phyloP scores from a whole-genome alignment of 2,113 vertebrate genomes.

The Anarhynchus alexandrinus region DNA sequence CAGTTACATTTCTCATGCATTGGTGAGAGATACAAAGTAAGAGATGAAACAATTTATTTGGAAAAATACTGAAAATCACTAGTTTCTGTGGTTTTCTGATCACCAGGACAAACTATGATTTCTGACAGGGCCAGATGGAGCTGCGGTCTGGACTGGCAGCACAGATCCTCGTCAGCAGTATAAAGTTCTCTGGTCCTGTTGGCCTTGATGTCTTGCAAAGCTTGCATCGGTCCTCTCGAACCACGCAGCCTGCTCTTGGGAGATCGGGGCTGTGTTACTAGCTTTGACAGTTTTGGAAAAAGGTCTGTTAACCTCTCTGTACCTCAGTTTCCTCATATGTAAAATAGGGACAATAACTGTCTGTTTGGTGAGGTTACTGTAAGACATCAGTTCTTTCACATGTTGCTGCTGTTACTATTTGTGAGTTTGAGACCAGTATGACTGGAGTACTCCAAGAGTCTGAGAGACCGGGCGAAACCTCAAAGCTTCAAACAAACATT shows the following conservation, averaged over 20 bases:
- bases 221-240: not conserved
- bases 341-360: not conserved
- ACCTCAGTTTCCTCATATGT: not conserved
- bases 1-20: not conserved
- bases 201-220: not conserved
- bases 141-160: not conserved
- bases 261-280: fast-evolving
- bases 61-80: not conserved
- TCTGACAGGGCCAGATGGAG: not conserved
- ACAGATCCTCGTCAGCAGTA: not conserved
- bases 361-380: not conserved
- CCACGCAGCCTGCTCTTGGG: not conserved
- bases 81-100: not conserved
- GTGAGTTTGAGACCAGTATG: not conserved
- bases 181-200: not conserved
- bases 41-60: not conserved
- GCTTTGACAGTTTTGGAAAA: not conserved
- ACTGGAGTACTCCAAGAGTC: not conserved
- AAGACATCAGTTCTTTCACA: not conserved
- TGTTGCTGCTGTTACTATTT: not conserved
- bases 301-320: not conserved
- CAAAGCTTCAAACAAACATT: not conserved
- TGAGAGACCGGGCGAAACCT: not conserved
- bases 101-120: not conserved
- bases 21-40: not conserved